Evolutionary conservation across 2,113 vertebrate genomes (phyloP).

Genomic region (Isurus oxyrinchus): DNA sequence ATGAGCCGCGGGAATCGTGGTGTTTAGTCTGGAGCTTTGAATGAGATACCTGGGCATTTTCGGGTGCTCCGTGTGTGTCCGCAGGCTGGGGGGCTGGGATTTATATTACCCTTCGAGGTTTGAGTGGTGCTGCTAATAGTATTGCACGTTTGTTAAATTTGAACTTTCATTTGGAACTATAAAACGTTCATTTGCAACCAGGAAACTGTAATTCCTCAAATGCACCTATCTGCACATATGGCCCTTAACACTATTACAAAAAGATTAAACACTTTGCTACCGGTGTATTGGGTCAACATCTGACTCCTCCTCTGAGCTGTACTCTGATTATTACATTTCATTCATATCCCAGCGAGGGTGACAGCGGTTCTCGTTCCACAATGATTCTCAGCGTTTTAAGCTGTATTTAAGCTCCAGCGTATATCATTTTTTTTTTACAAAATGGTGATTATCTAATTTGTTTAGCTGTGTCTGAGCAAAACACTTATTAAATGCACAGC

Average conservation of each 20-base stretch:
- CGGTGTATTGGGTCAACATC: not conserved
- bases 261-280: not conserved
- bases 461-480: not conserved
- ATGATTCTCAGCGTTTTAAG: not conserved
- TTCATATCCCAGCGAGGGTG: not conserved
- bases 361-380: not conserved
- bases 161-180: not conserved
- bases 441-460: not conserved
- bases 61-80: too few species aligned
- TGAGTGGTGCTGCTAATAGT: not conserved
- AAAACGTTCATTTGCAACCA: not conserved
- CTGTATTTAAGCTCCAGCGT: too few species aligned
- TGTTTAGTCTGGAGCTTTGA: not conserved
- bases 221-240: not conserved
- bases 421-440: not conserved
- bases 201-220: not conserved
- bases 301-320: not conserved
- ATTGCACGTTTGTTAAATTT: not conserved
- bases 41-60: too few species aligned
- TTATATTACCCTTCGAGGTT: not conserved
- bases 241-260: not conserved
- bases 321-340: not conserved
- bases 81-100: not conserved
- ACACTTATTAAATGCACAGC: not conserved
- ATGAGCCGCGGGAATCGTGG: not conserved